Evolutionary conservation across 2,888 invertebrate genomes (phyloP).

Genomic region (Sesamia inferens): DNA sequence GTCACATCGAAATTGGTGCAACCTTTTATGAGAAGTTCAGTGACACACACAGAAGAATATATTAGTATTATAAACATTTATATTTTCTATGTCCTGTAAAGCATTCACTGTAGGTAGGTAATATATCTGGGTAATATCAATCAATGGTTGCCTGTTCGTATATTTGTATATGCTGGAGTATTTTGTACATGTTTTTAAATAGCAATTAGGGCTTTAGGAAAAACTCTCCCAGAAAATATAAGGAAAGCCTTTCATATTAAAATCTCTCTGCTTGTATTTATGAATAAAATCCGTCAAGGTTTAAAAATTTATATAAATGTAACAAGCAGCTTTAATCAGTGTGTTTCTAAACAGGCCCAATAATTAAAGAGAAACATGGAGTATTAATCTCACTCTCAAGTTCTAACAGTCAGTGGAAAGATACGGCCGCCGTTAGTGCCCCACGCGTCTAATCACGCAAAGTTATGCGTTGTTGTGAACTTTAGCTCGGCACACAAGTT

Average conservation of each 20-base stretch:
- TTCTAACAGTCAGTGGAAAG: conserved; percentile 41
- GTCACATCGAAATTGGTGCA: neutral
- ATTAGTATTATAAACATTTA: neutral
- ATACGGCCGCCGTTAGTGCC: conserved; percentile 35
- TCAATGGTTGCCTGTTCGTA: no score
- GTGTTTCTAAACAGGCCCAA: conserved; percentile 20
- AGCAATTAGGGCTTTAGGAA: neutral
- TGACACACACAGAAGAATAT: neutral
- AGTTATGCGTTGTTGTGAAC: conserved; percentile 27
- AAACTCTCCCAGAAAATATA: neutral
- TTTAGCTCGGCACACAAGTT: conserved; percentile 28
- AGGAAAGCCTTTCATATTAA: neutral
- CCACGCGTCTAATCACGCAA: conserved; percentile 27
- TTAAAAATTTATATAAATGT: conserved; percentile 11
- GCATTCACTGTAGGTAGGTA: neutral
- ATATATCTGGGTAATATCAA: neutral
- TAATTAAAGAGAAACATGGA: conserved; percentile 48
- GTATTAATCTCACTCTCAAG: conserved; percentile 26
- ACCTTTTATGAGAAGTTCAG: neutral
- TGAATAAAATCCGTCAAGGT: neutral
- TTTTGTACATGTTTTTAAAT: neutral
- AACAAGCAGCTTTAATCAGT: conserved; percentile 37
- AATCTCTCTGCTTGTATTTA: neutral
- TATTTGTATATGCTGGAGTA: no score
- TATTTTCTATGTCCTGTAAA: neutral